Evolutionary conservation across 2,888 invertebrate genomes (phyloP).

Genomic region (Aricia artaxerxes): DNA sequence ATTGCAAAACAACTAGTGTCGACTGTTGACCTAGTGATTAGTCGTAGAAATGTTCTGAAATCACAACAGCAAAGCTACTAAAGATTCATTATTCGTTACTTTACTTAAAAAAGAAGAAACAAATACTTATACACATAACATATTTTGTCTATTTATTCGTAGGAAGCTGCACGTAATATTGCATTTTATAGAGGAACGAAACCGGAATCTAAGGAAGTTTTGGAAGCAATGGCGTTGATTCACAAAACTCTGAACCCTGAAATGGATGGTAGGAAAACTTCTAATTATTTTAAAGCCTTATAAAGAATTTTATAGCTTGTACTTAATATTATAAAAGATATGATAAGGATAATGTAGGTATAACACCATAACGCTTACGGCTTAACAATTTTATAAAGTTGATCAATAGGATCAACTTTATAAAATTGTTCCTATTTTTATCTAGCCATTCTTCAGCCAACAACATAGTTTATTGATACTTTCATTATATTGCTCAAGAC

Average conservation of each 20-base stretch:
- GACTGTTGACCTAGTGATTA: no score
- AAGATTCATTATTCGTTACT: no score
- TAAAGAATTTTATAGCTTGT: background rate
- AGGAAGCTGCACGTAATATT: constrained; percentile 60
- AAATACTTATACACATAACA: no score
- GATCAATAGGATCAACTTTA: no score
- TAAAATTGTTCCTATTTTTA: background rate
- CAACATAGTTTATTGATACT: background rate
- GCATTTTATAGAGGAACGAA: constrained; percentile 55
- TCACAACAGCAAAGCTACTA: no score
- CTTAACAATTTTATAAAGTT: background rate
- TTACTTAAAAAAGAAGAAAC: background rate
- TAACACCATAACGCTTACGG: background rate
- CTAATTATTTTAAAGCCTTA: background rate
- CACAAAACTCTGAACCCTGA: constrained; percentile 50
- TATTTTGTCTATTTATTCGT: constrained; percentile 31
- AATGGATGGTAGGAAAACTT: constrained; percentile 43
- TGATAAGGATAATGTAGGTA: no score
- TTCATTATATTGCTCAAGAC: background rate
- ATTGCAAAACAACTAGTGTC: no score
- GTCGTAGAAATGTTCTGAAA: no score
- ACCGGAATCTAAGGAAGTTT: constrained; percentile 50
- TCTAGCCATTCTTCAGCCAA: background rate
- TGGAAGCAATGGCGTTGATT: constrained; percentile 52
- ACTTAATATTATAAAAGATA: no score